Evolutionary conservation across 2,113 vertebrate genomes (phyloP), one percentile per base, ranked within the genome.

Genomic region (Odobenus rosmarus): DNA sequence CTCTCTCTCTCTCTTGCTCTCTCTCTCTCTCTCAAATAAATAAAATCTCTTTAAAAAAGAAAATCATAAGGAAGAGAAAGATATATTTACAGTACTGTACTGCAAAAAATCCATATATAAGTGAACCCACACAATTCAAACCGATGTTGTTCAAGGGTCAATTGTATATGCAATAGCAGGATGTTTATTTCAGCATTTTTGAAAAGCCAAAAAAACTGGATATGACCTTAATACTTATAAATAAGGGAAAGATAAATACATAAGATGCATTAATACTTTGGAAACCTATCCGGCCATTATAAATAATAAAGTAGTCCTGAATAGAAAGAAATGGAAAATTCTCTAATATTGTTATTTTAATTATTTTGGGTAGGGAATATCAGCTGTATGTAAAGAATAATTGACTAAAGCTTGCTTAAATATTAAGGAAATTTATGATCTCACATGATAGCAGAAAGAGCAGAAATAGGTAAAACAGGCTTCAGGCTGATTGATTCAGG

Each of bases 251-350:
- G 21, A 84, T 64, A 46, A 84, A 64, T 84, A 67, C 5, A 19
- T 93, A 77, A 76, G 26, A 51, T 46, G 36, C 14, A 74, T 21
- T 55, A 46, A 90, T 62, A 74, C 15, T 95, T 76, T 55, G 57
- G 42, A 90, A 84, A 84, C 16, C 10, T 74, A 64, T 84, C 5
- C 2, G 42, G 21, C 31, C 67, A 95, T 83, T 90, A 76, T 83
- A 76, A 95, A 76, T n/a, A 95, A 55, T 71, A 15, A 2, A 94
- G n/a, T 82, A 42, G 13, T 42, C 76, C 64, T 72, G 18, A 74
- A 57, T 10, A 88, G 31, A 88, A 59, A 71, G 18, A 94, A 94
- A 88, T 81, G 31, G 18, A 94, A 93, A 88, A 36, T 51, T 71
- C 31, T 88, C 23, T 81, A 71, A 81, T 71, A 64, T 28, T 49